Evolutionary conservation across 2,888 invertebrate species (phyloP).

Genomic region (Habrosyne pyritoides): DNA sequence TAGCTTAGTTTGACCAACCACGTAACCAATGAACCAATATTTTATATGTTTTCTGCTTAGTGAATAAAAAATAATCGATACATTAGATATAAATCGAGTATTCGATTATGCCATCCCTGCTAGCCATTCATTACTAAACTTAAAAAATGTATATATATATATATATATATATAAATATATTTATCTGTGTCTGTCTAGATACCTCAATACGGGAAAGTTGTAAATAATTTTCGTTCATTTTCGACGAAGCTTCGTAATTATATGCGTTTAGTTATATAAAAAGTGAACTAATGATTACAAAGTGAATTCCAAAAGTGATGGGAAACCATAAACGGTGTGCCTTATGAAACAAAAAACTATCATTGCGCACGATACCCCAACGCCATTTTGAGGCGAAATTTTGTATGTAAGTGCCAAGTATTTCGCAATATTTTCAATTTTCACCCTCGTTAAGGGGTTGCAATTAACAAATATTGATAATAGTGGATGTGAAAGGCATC

Average conservation of each 20-base stretch:
- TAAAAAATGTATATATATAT: constrained; percentile 31
- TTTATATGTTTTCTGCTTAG: too few species aligned
- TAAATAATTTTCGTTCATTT: constrained; percentile 76
- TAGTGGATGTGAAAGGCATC: constrained; percentile 50
- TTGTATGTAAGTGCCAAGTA: constrained; percentile 85
- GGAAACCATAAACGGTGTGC: constrained; percentile 64
- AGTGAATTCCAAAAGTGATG: constrained; percentile 68
- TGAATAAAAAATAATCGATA: too few species aligned
- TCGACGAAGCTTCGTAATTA: constrained; percentile 46
- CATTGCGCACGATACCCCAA: constrained; percentile 83
- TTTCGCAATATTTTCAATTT: constrained; percentile 79
- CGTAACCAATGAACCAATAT: too few species aligned
- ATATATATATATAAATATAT: constrained; percentile 39
- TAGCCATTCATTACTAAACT: not conserved
- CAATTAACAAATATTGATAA: constrained; percentile 47
- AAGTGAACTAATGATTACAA: constrained; percentile 59
- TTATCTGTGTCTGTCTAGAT: constrained; percentile 36
- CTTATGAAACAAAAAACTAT: constrained; percentile 82
- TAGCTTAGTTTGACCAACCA: too few species aligned
- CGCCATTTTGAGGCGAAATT: constrained; percentile 85
- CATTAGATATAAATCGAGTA: too few species aligned
- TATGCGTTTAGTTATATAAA: constrained; percentile 50
- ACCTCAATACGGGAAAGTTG: constrained; percentile 77
- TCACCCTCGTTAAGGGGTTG: constrained; percentile 50
- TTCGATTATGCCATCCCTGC: not conserved